phyloP scores from a whole-genome alignment of 2,797 vertebrate species.

The Oreochromis grahami region DNA sequence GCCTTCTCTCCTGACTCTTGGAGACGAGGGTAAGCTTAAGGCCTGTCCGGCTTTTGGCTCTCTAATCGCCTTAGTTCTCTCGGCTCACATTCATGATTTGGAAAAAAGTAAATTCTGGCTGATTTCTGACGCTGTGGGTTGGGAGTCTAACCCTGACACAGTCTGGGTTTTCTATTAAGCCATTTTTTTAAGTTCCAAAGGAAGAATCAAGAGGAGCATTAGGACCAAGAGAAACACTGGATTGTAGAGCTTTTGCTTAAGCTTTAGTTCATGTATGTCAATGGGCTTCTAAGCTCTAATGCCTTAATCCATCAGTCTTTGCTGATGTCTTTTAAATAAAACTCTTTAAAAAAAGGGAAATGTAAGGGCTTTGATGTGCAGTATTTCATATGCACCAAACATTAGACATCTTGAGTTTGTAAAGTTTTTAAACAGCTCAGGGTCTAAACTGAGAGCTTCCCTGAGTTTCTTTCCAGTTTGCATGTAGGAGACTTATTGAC shows the following conservation, averaged over 20 bases:
- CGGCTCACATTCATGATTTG: conserved; percentile 37
- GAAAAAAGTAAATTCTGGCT: conserved; percentile 54
- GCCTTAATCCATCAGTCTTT: conserved; percentile 25
- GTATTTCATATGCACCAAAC: conserved; percentile 24
- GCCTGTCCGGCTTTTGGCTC: conserved; percentile 20
- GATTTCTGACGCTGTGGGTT: conserved; percentile 48
- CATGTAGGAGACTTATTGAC: neutral
- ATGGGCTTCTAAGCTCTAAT: neutral
- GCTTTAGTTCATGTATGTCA: conserved; percentile 41
- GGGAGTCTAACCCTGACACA: conserved; percentile 39
- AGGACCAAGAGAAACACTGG: conserved; percentile 48
- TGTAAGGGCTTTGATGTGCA: neutral
- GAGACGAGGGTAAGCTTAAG: conserved; percentile 7
- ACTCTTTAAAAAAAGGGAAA: neutral
- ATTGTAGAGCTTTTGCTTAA: conserved; percentile 23
- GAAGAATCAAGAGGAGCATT: conserved; percentile 23
- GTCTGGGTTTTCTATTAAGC: conserved; percentile 68
- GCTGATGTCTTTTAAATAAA: conserved; percentile 18
- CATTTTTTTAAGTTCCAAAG: conserved; percentile 33
- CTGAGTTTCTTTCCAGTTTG: neutral
- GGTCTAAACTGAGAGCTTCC: neutral
- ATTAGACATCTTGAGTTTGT: neutral
- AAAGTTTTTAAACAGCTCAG: conserved; percentile 3
- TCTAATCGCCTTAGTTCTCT: conserved; percentile 48
- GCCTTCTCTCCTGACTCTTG: neutral